phyloP scores from a whole-genome alignment of 2,888 invertebrate species.

The Exephanes ischioxanthus region DNA sequence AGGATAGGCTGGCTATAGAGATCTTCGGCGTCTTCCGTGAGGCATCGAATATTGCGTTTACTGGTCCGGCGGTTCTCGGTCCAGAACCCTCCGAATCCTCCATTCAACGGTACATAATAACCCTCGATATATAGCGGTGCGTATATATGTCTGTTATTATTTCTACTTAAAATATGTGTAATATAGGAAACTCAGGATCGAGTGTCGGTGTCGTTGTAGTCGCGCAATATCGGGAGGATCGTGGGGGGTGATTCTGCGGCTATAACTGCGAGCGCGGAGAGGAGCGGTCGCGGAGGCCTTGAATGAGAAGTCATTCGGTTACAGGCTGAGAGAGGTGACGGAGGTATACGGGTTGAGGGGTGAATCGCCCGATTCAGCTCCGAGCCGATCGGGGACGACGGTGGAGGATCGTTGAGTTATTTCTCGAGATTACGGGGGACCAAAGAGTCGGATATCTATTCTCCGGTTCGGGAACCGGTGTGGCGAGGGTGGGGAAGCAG shows the following conservation, averaged over 20 bases:
- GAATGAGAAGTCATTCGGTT: constrained; percentile 47
- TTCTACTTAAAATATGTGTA: constrained; percentile 58
- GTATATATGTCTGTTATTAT: constrained; percentile 62
- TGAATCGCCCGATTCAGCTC: constrained; percentile 43
- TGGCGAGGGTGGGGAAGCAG: constrained; percentile 17
- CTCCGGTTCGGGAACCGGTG: constrained; percentile 21
- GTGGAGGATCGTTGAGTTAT: constrained; percentile 58
- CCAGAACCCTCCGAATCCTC: constrained; percentile 48
- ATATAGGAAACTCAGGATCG: constrained; percentile 36
- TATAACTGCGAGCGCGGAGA: background rate
- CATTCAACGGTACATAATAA: constrained; percentile 54
- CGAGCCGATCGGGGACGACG: background rate
- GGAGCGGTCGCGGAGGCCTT: background rate
- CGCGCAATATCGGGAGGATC: constrained; percentile 53
- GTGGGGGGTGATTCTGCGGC: background rate
- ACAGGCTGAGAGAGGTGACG: constrained; percentile 5
- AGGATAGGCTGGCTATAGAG: constrained; percentile 25
- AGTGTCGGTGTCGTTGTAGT: constrained; percentile 15
- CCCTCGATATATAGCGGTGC: background rate
- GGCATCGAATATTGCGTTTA: constrained; percentile 65
- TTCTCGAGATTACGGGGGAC: constrained; percentile 53
- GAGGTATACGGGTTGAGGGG: background rate
- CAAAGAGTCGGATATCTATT: constrained; percentile 50
- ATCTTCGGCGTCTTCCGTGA: constrained; percentile 47
- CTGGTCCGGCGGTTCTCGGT: constrained; percentile 69